Percentiles rank a stretch among this genome's conserved stretches.
These are phyloP conservation scores for Salvelinus alpinus DNA, from an alignment of 2,113 vertebrate genomes.

Conservation along the genomic window DNA sequence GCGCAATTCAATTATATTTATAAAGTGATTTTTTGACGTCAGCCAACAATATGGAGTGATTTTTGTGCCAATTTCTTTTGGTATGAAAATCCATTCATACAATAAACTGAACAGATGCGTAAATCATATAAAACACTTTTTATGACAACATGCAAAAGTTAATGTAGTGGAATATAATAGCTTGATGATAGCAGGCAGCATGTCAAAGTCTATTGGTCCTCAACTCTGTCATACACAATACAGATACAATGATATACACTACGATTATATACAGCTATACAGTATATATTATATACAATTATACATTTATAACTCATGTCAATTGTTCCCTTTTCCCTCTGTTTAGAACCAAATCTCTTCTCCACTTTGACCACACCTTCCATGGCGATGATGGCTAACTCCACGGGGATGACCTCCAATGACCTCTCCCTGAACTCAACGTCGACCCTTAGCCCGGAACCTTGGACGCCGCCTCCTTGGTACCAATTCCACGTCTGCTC, in stretches of 20 bases:
- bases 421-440: constrained; percentile 37
- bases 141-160: too few relatives aligned
- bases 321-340: not conserved
- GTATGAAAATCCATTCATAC: too few relatives aligned
- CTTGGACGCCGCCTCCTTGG: constrained; percentile 47
- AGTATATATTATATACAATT: too few relatives aligned
- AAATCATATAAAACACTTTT: too few relatives aligned
- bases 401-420: not conserved
- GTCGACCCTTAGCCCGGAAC: not conserved
- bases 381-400: not conserved
- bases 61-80: too few relatives aligned
- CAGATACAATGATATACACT: not conserved
- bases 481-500: constrained; percentile 61
- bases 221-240: not conserved
- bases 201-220: not conserved
- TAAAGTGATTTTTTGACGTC: too few relatives aligned
- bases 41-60: too few relatives aligned
- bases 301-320: too few relatives aligned
- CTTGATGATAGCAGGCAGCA: too few relatives aligned
- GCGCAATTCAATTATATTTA: too few relatives aligned
- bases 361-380: not conserved
- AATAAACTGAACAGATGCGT: too few relatives aligned
- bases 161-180: too few relatives aligned
- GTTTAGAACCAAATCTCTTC: not conserved
- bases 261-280: not conserved